Base-by-base conservation (phyloP, 2,888 invertebrate species). In the Limnephilus auricula region DNA sequence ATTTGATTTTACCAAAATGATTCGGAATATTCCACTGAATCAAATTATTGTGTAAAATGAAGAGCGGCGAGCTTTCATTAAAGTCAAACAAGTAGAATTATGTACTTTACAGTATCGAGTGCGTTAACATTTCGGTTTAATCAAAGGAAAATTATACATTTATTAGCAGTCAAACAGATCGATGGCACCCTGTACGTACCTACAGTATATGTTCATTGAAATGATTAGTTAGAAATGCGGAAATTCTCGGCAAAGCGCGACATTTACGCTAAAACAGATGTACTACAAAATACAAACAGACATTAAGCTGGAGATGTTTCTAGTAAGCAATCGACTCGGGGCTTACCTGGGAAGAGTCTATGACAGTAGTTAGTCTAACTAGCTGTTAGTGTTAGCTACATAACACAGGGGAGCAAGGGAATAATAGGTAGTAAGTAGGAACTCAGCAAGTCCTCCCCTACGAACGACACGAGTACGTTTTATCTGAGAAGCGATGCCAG, bases 191-290 rank as follows among this genome's bases (percentile, higher is more conserved):
- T 82, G 18, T 34, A 18, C 18, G 82, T 25, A 34, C 32, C 34
- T 25, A 34, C 32, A 18, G 34, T 34, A 32, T 82, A 34, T 82
- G 34, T 82, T 32, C 18, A 82, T 18, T 37, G 82, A 25, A 82
- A n/a, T 37, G 34, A 82, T 82, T 82, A 25, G 82, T 82, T 82
- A 37, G 37, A 34, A 82, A 32, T 34, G 82, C 34, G 34, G 34
- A 34, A 15, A 32, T 82, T 32, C 82, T 15, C 31, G 4, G 6
- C 32, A 15, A 15, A 30, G 82, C 31, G 31, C 80, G 89, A 89
- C 89, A 31, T 80, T 89, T 80, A 80, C 79, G 89, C n/a, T 45
- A 45, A 89, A 80, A 89, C 89, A 89, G 89, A 84, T 90, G 90
- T 85, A 84, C 84, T 85, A 84, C 84, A 85, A 84, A 90, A 50